Percentiles rank a stretch among this genome's conserved stretches.
Conservation (phyloP, 1,140 invertebrate species). For the Tetramorium alpestre region DNA sequence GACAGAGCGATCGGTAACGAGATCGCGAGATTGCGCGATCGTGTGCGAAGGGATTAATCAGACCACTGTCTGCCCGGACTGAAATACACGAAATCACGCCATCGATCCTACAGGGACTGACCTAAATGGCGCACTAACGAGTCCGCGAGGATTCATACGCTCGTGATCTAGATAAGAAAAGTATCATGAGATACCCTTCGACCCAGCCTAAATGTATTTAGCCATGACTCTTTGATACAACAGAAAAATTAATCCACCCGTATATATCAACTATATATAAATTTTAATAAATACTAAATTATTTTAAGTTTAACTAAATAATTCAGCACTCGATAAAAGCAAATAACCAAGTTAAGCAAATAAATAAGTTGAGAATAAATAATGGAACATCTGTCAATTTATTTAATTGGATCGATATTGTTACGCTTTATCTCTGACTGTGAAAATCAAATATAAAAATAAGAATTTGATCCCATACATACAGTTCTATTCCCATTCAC, state of each 20-base stretch:
- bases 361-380: neutral
- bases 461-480: neutral
- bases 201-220: neutral
- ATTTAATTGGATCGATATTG: neutral
- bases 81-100: constrained; percentile 29
- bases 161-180: constrained; percentile 2
- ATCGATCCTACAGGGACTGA: constrained; percentile 24
- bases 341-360: neutral
- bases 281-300: constrained; percentile 8
- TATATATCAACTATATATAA: neutral
- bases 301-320: constrained; percentile 6
- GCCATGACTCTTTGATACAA: neutral
- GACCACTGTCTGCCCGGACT: neutral
- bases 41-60: constrained; percentile 54
- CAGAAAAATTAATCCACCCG: neutral
- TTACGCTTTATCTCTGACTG: neutral
- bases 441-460: neutral
- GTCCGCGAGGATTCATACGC: constrained; percentile 30
- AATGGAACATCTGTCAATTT: neutral
- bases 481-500: neutral
- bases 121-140: constrained; percentile 42
- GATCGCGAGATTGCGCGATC: constrained; percentile 36
- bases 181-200: neutral
- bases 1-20: constrained; percentile 22
- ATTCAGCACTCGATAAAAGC: constrained; percentile 1